Base-by-base conservation (phyloP, 2,113 vertebrate species). In the Tyto alba region DNA sequence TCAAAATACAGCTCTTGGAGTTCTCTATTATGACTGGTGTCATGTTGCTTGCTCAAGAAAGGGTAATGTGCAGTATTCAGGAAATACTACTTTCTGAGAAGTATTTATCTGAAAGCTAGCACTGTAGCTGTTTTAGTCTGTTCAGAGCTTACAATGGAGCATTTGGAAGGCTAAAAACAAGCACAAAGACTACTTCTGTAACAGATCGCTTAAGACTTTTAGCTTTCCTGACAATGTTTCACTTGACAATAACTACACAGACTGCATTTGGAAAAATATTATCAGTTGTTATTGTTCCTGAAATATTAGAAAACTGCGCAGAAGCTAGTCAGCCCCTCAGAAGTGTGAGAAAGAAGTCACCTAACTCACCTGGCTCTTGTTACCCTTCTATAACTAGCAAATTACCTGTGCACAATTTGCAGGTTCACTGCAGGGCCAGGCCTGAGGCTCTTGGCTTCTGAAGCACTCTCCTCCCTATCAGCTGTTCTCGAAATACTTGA, bases 401-500 rank as follows among this genome's bases (percentile, higher is more conserved):
- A 60, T 41, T 40, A 53, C 30, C 11, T 45, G 52, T 0, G 2
- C 3, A 4, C 21, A 45, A 6, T 36, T 29, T 40, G 29, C 19
- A 68, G 63, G 25, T 12, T 73, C 3, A 4, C 0, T 11, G 47
- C 14, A 40, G 60, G 41, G 53, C 38, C 36, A 16, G 17, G 29
- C 41, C 0, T 0, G 40, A 83, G 47, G 40, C 14, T 66, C 26
- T 55, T 40, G 26, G 12, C 23, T 73, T 21, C 43, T 48, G n/a
- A 78, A 18, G 27, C 8, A 1, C 13, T 29, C 6, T 63, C 3
- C 13, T 59, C 30, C 22, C 22, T 0, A 1, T 7, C 29, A 77
- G 29, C 53, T 1, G 1, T 21, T 67, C 15, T 76, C 7, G 0
- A 23, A 8, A 2, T 26, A 36, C 0, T 0, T 6, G 45, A 27